Evolutionary conservation across 2,888 invertebrate species (phyloP), one percentile per base, ranked within the genome.

Genomic region (Arenicola marina): DNA sequence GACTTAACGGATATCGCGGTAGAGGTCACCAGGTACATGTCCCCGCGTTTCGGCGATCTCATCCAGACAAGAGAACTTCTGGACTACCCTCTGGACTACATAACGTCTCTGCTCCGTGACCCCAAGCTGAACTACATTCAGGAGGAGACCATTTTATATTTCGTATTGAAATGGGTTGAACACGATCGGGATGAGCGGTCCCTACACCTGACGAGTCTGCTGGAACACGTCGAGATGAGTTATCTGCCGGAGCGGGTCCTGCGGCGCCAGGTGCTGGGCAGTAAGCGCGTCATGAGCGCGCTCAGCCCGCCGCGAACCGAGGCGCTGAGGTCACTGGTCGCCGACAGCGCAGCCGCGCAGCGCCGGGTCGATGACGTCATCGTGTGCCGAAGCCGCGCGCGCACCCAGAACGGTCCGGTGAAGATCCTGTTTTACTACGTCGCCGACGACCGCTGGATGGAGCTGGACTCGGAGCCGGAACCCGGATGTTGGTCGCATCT

Each of bases 331-430:
- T 15, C 31, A 29, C n/a, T 29, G 2, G n/a, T 51, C 28, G 15
- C 32, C n/a, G 48, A 51, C 29, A 51, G 4, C 18, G 55, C 28
- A 21, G 28, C n/a, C 15, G 4, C 28, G 1, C n/a, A 32, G 7
- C n/a, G 56, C 2, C 21, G 46, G 15, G 18, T 32, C n/a, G 55
- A 31, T 2, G 59, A 65, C 1, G 56, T 62, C 51, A 44, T 65
- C 28, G n/a, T 63, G 29, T 59, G 61, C 33, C 54, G 62, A 21
- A 59, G 65, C 56, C 45, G 65, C 33, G 53, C 34, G n/a, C 44
- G 51, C 2, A 51, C 33, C 38, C 24, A 33, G 43, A 57, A 59
- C 2, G 55, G 59, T 4, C 59, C 59, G 18, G 59, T 56, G 15
- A 43, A 60, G 32, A 44, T 65, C n/a, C 34, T 65, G n/a, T 33